Base-by-base conservation (phyloP, 2,113 vertebrate species). In the Lutjanus erythropterus region DNA sequence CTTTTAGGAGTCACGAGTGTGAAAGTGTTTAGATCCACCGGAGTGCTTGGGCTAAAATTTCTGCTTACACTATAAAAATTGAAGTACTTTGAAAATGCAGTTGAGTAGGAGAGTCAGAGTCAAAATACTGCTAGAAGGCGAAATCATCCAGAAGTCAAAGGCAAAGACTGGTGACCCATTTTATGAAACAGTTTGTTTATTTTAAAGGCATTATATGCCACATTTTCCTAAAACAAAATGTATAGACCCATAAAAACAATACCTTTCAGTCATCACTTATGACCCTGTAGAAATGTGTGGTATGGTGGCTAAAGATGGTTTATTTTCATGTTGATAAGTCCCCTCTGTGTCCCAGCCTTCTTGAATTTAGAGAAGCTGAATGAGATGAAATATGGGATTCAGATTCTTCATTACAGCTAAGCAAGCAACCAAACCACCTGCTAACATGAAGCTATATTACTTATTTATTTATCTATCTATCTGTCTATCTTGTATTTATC, bases 341-440 rank as follows among this genome's bases (percentile, higher is more conserved):
- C 92, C 0, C 78, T 93, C 9, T 91, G 85, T 21, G 86, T 91
- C 0, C 80, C 86, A 41, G 94, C 90, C 16, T 95, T 95, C 50
- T 91, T 98, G 53, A 97, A 98, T 86, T 77, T 99, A 58, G 96
- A 97, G 78, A 97, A 98, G 87, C 93, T 99, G 53, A 97, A 96
- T 80, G 97, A 98, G 74, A 97, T 98, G 96, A 97, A 97, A 80
- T 98, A 98, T 71, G 97, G 97, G 9, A 97, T 99, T 84, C 95
- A 98, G 87, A 99, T 99, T 86, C 94, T 97, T 18, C 93, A n/a
- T n/a, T n/a, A n/a, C n/a, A n/a, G n/a, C n/a, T n/a, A n/a, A n/a
- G n/a, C n/a, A n/a, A n/a, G n/a, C n/a, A n/a, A n/a, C n/a, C n/a
- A n/a, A n/a, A n/a, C n/a, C n/a, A n/a, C n/a, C n/a, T n/a, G n/a